These are phyloP conservation scores for Hypanus sabinus DNA, from an alignment of 2,113 vertebrate genomes.

Conservation along the genomic window DNA sequence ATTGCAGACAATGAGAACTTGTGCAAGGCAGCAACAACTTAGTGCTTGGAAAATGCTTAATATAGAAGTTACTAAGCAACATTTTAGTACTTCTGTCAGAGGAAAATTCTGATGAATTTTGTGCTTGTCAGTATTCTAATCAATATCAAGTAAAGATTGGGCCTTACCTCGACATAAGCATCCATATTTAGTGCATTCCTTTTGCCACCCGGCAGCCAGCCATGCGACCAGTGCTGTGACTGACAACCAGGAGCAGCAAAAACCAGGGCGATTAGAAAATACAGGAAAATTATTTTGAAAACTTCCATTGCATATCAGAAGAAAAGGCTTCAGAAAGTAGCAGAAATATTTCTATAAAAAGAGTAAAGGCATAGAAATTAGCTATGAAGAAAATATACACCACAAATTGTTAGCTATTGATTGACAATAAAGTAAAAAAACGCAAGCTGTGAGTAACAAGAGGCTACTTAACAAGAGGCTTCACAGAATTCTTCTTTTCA, in stretches of 20 bases:
- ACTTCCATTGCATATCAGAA: slow-evolving; percentile 53
- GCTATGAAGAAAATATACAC: neutral
- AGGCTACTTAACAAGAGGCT: neutral
- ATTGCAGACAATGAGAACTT: neutral
- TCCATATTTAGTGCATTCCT: slow-evolving; percentile 44
- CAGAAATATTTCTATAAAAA: neutral
- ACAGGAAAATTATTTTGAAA: slow-evolving; percentile 50
- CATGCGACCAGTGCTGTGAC: slow-evolving; percentile 66
- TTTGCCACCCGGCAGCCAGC: slow-evolving; percentile 67
- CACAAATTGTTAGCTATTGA: neutral
- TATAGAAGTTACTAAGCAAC: neutral
- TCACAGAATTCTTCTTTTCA: neutral
- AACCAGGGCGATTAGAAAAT: slow-evolving; percentile 54
- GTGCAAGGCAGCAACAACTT: neutral
- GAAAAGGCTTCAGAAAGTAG: slow-evolving; percentile 39
- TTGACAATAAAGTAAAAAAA: neutral
- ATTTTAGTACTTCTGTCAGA: neutral
- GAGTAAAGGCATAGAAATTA: neutral
- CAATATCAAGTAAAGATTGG: neutral
- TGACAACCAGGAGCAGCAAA: slow-evolving; percentile 54
- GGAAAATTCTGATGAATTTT: neutral
- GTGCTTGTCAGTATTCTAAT: slow-evolving; percentile 4
- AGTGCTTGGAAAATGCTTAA: neutral
- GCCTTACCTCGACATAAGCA: neutral
- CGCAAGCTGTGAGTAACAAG: neutral